Base-by-base conservation (phyloP, 2,888 invertebrate species). In the Toxonevra muliebris region DNA sequence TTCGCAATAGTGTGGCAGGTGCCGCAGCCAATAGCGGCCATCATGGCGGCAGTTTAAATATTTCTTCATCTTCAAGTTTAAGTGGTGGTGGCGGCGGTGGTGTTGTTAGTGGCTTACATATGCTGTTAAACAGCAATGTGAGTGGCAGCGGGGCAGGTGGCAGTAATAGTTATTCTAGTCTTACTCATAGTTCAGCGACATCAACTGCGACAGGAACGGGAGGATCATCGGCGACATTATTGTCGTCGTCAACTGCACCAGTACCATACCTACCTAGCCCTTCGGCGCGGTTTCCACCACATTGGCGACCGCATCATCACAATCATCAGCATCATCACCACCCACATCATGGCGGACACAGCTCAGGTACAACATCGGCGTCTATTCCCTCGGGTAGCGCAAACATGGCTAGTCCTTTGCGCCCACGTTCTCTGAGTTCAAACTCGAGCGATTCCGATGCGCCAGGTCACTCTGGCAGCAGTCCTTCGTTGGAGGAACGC, bases 401-500 rank as follows among this genome's bases (percentile, higher is more conserved):
- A 0, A 71, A 77, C 1, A 76, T 82, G 78, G 76, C 86, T 1
- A 88, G 88, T 70, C 91, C 91, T 15, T 88, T 89, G 8, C 89
- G 92, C 61, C 91, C 92, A 8, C 90, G 91, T 55, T 92, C 90
- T 52, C 88, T 92, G 2, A 93, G 93, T 73, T 93, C 93, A 19
- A 92, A 92, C 79, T 90, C 90, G 57, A 90, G 90, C 66, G 91
- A 91, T 80, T 91, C 91, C 64, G 84, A 83, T 76, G 90, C 89
- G 71, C 87, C 87, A 17, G 90, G 89, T 2, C 68, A 73, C 64
- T 45, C 65, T 89, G 90, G 11, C 1, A 90, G 91, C 68, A 91
- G 92, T 76, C 93, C 93, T 3, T 91, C 92, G 30, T 88, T 97
- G 74, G 97, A 97, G 81, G 97, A 97, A 84, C 89, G 97, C 73